These are phyloP conservation scores for Hyles euphorbiae DNA, from an alignment of 1,140 invertebrate species.

Conservation along the genomic window DNA sequence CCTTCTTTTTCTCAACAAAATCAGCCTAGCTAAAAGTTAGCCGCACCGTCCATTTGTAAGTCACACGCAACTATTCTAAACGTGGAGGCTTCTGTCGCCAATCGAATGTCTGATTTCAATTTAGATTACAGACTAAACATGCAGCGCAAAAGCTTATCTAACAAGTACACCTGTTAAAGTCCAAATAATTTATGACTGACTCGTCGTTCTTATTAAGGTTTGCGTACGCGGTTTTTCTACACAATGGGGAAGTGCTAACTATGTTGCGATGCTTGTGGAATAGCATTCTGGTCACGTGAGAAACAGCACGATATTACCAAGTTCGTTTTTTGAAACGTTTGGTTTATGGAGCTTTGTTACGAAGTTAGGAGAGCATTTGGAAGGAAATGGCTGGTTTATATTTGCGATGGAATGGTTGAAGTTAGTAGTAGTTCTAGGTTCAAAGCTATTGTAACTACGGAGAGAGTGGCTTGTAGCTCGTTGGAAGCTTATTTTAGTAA, in stretches of 20 bases:
- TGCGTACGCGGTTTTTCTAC: constrained; percentile 14
- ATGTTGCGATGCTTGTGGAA: too few relatives aligned
- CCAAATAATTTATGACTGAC: constrained; percentile 59
- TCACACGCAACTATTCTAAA: constrained; percentile 24
- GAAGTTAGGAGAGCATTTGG: neutral
- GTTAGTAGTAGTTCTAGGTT: too few relatives aligned
- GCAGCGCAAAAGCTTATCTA: constrained; percentile 68
- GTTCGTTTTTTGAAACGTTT: neutral
- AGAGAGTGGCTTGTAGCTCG: too few relatives aligned
- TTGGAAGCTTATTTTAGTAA: too few relatives aligned
- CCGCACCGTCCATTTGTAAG: constrained; percentile 1
- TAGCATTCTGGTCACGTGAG: too few relatives aligned
- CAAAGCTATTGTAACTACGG: too few relatives aligned
- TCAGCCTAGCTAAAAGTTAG: neutral
- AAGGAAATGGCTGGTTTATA: too few relatives aligned
- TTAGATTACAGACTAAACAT: constrained; percentile 69
- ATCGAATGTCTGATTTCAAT: constrained; percentile 73
- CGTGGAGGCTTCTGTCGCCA: constrained; percentile 50
- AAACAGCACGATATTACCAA: neutral
- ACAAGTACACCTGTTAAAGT: constrained; percentile 67
- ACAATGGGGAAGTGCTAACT: neutral
- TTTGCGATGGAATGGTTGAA: too few relatives aligned
- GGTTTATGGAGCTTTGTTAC: neutral
- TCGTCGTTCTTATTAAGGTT: constrained; percentile 32
- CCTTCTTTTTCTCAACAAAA: too few relatives aligned